Conservation (phyloP, 2,888 invertebrate species). For the Pristionchus mayeri region DNA sequence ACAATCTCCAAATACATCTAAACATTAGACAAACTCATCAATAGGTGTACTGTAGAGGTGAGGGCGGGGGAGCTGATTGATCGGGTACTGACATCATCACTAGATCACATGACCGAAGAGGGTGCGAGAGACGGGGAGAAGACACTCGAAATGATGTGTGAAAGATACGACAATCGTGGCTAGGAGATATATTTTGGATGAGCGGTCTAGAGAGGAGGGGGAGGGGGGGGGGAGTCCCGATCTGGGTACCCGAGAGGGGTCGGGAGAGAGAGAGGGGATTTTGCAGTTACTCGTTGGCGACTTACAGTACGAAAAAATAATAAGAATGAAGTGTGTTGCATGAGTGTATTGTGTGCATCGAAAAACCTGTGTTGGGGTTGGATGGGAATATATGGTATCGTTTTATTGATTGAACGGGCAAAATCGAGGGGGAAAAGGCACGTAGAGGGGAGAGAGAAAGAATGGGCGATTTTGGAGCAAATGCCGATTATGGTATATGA, state of each 20-base stretch:
- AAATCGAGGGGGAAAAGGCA: slow-evolving; percentile 5
- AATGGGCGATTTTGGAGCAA: not conserved
- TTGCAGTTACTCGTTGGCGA: not conserved
- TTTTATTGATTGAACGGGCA: not conserved
- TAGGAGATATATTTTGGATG: too few species aligned
- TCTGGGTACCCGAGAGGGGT: slow-evolving; percentile 7
- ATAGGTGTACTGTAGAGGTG: not conserved
- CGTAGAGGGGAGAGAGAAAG: not conserved
- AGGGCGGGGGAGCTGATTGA: too few species aligned
- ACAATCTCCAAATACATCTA: not conserved
- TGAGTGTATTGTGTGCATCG: slow-evolving; percentile 13
- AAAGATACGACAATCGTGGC: not conserved
- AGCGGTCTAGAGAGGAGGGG: too few species aligned
- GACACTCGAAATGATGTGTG: not conserved
- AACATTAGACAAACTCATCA: not conserved
- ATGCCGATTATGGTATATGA: slow-evolving; percentile 28
- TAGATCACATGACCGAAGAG: not conserved
- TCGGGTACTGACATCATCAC: not conserved
- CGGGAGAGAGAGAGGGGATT: slow-evolving; percentile 22
- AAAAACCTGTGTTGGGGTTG: not conserved
- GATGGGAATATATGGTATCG: not conserved
- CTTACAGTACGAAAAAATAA: not conserved
- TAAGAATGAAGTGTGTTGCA: not conserved
- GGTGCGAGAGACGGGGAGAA: not conserved
- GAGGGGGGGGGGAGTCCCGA: not conserved